Evolutionary conservation across 2,113 vertebrate genomes (phyloP).

Genomic region (Plecturocebus donacophilus): DNA sequence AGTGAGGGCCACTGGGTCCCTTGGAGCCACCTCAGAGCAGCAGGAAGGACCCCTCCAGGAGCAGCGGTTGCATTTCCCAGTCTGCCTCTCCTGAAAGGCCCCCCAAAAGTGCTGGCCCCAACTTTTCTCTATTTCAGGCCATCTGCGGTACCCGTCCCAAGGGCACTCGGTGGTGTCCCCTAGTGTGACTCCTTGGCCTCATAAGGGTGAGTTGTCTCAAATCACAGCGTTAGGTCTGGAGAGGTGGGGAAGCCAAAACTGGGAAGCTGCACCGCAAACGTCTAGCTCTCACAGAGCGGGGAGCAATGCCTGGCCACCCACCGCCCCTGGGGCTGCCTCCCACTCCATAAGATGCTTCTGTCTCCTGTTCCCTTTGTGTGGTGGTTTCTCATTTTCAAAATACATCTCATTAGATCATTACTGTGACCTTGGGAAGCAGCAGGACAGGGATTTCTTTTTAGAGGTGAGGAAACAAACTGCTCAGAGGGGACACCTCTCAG

Average conservation of each 20-base stretch:
- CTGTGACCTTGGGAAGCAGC: neutral
- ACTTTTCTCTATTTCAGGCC: neutral
- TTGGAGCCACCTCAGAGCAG: neutral
- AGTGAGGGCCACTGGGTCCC: neutral
- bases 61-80: neutral
- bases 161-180: neutral
- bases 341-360: neutral
- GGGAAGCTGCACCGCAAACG: fast-evolving
- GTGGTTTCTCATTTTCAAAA: neutral
- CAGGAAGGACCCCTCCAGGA: neutral
- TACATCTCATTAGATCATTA: neutral
- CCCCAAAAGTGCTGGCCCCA: neutral
- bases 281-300: neutral
- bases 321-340: neutral
- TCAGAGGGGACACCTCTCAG: neutral
- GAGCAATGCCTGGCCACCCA: neutral
- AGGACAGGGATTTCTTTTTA: neutral
- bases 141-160: neutral
- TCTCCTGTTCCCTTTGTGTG: neutral
- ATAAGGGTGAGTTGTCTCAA: neutral
- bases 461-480: neutral
- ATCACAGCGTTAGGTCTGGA: neutral
- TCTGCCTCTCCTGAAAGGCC: neutral
- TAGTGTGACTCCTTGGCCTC: neutral
- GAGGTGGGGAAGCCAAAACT: neutral